phyloP scores from a whole-genome alignment of 2,797 vertebrate genomes.

The Furcifer pardalis region DNA sequence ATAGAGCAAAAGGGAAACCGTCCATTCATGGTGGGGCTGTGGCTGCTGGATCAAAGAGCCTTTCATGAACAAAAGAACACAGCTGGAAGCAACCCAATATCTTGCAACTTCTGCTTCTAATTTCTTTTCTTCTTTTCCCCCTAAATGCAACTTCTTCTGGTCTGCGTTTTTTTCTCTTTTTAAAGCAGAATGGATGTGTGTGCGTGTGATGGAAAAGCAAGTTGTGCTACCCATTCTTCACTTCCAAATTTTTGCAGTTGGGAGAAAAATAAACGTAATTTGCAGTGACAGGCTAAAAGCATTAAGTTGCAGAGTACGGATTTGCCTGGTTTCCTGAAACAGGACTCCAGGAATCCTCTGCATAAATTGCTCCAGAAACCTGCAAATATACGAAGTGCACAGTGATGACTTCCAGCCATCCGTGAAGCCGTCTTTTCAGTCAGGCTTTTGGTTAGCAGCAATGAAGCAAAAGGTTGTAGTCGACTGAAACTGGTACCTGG shows the following conservation, averaged over 20 bases:
- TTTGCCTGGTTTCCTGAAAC: slow-evolving; percentile 21
- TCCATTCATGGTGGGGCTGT: neutral
- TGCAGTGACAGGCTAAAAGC: slow-evolving; percentile 18
- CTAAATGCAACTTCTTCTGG: neutral
- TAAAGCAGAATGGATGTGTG: neutral
- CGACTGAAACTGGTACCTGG: too few relatives aligned
- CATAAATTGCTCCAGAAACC: slow-evolving; percentile 21
- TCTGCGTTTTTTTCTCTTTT: neutral
- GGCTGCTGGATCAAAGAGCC: neutral
- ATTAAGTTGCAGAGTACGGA: slow-evolving; percentile 10
- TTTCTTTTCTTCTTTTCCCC: neutral
- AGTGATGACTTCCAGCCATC: neutral
- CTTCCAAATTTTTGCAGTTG: neutral
- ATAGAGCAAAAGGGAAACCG: neutral
- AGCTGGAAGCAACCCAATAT: neutral
- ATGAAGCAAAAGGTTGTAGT: slow-evolving; percentile 24
- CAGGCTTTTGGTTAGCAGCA: slow-evolving; percentile 1
- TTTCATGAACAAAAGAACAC: neutral
- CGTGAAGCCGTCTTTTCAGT: slow-evolving; percentile 3
- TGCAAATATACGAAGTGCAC: neutral
- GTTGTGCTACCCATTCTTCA: neutral
- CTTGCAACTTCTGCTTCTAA: neutral
- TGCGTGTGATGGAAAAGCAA: neutral
- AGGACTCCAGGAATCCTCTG: slow-evolving; percentile 7
- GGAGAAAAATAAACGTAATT: slow-evolving; percentile 17